These are phyloP conservation scores for Archivesica marissinica DNA, from an alignment of 1,140 invertebrate genomes.

Conservation along the genomic window DNA sequence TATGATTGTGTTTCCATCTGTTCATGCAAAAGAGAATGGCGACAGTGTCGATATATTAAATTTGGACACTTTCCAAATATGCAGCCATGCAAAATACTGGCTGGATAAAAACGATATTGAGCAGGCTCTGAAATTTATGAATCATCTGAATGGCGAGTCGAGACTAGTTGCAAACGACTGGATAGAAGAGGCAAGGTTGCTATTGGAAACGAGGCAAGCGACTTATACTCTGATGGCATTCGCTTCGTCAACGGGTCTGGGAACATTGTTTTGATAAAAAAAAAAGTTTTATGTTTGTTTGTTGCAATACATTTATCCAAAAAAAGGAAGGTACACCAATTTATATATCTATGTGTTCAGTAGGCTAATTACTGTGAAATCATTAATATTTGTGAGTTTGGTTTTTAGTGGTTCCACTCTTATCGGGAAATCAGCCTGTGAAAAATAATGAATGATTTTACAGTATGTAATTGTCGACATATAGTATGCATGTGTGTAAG, in stretches of 20 bases:
- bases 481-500: no score
- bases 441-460: no score
- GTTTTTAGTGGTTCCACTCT: no score
- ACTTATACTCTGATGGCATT: conserved; percentile 89
- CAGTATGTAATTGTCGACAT: no score
- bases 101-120: conserved; percentile 93
- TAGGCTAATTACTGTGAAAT: no score
- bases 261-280: conserved; percentile 76
- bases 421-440: no score
- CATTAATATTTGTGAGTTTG: no score
- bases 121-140: conserved; percentile 94
- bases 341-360: no score
- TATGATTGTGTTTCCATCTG: conserved; percentile 83
- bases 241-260: conserved; percentile 81
- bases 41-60: conserved; percentile 84
- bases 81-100: conserved; percentile 92
- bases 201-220: conserved; percentile 96
- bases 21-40: conserved; percentile 84
- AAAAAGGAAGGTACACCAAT: no score
- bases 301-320: not conserved
- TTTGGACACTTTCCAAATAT: conserved; percentile 93
- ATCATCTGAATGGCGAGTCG: conserved; percentile 93
- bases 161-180: conserved; percentile 92
- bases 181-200: conserved; percentile 92
- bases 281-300: not conserved